Conservation (phyloP, 30 jellyfish, hydroid and myxozoan genomes). For the Aurelia coerulea region DNA sequence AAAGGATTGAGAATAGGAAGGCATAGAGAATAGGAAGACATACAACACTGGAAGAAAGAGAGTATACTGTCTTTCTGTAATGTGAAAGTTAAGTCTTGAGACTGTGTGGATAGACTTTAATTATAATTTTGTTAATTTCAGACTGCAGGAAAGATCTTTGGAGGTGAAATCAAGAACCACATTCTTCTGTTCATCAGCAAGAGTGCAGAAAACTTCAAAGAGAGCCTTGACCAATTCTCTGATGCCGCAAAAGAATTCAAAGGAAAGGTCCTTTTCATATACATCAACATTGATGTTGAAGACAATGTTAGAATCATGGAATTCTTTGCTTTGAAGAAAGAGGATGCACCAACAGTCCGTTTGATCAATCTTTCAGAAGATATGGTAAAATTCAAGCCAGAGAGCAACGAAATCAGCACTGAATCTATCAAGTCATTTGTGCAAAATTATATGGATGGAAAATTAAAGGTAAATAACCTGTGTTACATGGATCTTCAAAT, state of each 20-base stretch:
- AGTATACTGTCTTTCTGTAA: too few species aligned
- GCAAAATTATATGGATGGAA: constrained; percentile 82
- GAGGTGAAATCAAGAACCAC: constrained; percentile 98
- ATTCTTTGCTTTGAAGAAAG: constrained; percentile 93
- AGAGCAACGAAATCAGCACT: constrained; percentile 67
- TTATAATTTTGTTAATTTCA: neutral
- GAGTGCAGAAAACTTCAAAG: constrained; percentile 84
- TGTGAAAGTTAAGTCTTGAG: too few species aligned
- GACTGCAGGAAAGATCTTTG: constrained; percentile 98
- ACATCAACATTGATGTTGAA: constrained; percentile 94
- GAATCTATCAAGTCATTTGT: constrained; percentile 80
- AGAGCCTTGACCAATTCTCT: constrained; percentile 72
- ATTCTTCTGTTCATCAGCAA: constrained; percentile 89
- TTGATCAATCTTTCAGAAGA: constrained; percentile 90
- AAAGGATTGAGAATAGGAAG: too few species aligned
- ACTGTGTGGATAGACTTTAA: too few species aligned
- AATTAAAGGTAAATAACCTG: constrained; percentile 51
- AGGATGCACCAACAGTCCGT: constrained; percentile 94
- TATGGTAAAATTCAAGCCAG: constrained; percentile 95
- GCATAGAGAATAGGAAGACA: too few species aligned
- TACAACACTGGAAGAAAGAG: too few species aligned
- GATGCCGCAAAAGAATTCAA: constrained; percentile 92
- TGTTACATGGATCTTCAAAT: too few species aligned
- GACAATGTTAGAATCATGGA: constrained; percentile 95
- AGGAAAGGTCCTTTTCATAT: constrained; percentile 96